phyloP scores from a whole-genome alignment of 2,113 vertebrate genomes.

The Struthidea cinerea region DNA sequence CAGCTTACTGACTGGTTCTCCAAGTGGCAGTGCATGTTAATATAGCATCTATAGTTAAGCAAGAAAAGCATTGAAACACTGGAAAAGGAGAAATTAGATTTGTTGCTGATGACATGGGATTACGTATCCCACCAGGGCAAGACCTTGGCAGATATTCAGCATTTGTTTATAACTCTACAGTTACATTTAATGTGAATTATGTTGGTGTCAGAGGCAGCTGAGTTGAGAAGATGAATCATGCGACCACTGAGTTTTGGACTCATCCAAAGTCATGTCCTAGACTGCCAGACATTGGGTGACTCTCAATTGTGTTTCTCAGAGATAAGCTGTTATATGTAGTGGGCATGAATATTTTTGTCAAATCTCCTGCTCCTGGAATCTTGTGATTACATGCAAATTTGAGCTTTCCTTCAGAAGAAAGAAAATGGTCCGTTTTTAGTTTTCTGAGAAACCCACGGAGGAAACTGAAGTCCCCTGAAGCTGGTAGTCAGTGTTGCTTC shows the following conservation, averaged over 20 bases:
- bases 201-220: not conserved
- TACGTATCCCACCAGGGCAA: not conserved
- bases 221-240: not conserved
- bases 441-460: not conserved
- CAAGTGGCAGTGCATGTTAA: constrained; percentile 24
- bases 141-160: not conserved
- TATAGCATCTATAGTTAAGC: not conserved
- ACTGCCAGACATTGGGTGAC: not conserved
- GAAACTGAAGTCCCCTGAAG: not conserved
- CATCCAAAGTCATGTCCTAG: not conserved
- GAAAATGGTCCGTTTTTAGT: not conserved
- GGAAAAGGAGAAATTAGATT: not conserved
- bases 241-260: not conserved
- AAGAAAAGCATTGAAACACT: not conserved
- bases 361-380: not conserved
- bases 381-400: not conserved
- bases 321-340: not conserved
- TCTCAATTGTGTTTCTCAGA: not conserved
- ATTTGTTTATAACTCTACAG: not conserved
- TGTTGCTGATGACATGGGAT: not conserved
- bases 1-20: constrained; percentile 4
- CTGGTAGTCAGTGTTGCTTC: not conserved
- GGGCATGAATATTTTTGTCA: not conserved
- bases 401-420: not conserved
- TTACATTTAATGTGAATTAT: not conserved